These are phyloP conservation scores for Petrosia ficiformis DNA, from an alignment of 37 sponge, comb jelly and placozoan genomes.

Conservation along the genomic window DNA sequence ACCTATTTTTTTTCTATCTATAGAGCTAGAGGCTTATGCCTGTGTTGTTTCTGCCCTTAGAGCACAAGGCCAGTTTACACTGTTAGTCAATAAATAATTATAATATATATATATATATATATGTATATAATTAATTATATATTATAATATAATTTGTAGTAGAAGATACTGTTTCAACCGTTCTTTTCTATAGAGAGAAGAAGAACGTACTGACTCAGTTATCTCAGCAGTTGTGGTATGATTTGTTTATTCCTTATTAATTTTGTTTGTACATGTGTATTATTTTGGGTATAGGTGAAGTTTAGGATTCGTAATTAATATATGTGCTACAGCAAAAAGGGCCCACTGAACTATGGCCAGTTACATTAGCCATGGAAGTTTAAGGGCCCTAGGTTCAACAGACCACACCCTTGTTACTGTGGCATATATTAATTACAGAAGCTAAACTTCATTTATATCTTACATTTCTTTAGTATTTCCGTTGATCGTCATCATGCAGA, in stretches of 20 bases:
- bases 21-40: conserved; percentile 71
- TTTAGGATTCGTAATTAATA: too few species aligned
- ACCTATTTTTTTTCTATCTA: too few species aligned
- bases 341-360: too few species aligned
- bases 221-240: conserved; percentile 46
- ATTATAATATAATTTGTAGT: neutral
- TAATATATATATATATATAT: neutral
- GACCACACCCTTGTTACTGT: too few species aligned
- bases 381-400: too few species aligned
- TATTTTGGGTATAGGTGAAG: too few species aligned
- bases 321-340: neutral
- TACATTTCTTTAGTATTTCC: conserved; percentile 50
- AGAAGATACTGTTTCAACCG: too few species aligned
- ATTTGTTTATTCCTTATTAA: too few species aligned
- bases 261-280: too few species aligned
- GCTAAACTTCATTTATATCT: neutral
- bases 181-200: conserved; percentile 45
- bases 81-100: conserved; percentile 27
- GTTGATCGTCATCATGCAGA: conserved; percentile 81
- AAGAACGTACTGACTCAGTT: conserved; percentile 32
- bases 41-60: conserved; percentile 64
- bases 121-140: too few species aligned
- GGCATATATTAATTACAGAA: neutral
- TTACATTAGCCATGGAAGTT: too few species aligned
- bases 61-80: conserved; percentile 60